Base-by-base conservation (phyloP, 1,140 invertebrate genomes). In the Drosophila auraria region DNA sequence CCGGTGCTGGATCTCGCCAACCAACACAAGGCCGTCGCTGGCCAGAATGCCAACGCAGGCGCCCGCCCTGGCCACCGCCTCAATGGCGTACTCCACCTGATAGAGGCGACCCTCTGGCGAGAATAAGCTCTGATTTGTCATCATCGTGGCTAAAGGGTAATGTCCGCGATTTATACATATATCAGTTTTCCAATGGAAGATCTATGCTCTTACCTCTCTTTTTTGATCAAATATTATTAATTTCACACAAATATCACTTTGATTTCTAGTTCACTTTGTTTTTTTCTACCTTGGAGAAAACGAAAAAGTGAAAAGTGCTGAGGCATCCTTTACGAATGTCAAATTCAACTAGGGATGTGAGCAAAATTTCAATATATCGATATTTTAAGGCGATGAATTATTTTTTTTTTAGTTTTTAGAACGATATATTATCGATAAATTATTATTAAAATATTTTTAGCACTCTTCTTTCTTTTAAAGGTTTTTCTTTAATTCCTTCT, bases 41-140 rank as follows among this genome's bases (percentile, higher is more conserved):
- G 99, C 98, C 61, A 99, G 14, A 57, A 57, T n/a, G 36, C 36
- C 54, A 4, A 57, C 54, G 1, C 1, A 9, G 5, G 54, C 36
- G 1, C 0, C 5, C 1, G 36, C 36, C 65, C 96, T 97, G 5
- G 99, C 98, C 63, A 99, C 99, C 70, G 99, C 99, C 95, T 99
- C 99, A 98, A 99, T 99, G 3, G 99, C 99, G 96, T 99, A 99
- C 93, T 99, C 99, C 6, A 99, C 99, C 94, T 99, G 99, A 93
- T 99, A 99, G 2, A 99, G 94, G 62, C 99, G 96, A 49, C 98
- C 99, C 95, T 99, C 99, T 1, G 99, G 99, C 14, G 99, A 99
- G 93, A 99, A 99, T 77, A 99, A 40, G 99, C 99, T 93, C 98
- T 96, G 4, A n/a, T 2, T 6, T 23, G 8, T 20, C 0, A 2